Evolutionary conservation across 2,113 vertebrate species (phyloP).

Genomic region (Athene noctua): DNA sequence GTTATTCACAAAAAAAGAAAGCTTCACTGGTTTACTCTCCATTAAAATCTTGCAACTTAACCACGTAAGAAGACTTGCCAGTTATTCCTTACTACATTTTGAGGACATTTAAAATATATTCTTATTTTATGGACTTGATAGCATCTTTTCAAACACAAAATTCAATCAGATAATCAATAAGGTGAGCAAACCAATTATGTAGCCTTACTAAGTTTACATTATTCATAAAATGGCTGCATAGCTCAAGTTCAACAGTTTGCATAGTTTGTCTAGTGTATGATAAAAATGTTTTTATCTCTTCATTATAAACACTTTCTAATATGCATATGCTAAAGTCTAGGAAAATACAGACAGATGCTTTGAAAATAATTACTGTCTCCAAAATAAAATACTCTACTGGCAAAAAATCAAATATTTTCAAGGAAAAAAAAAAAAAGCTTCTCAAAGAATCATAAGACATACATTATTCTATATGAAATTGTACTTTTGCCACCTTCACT

Average conservation of each 20-base stretch:
- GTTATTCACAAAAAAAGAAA: neutral
- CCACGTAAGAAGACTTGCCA: neutral
- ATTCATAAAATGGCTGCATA: neutral
- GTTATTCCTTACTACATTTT: neutral
- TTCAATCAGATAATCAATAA: neutral
- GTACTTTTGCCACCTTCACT: neutral
- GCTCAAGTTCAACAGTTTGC: neutral
- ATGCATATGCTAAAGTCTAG: neutral
- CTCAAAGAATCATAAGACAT: neutral
- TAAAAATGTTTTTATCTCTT: neutral
- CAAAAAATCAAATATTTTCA: neutral
- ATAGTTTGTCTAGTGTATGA: neutral
- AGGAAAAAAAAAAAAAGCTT: neutral
- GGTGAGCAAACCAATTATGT: neutral
- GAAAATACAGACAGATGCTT: neutral
- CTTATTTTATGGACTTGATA: neutral
- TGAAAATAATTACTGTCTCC: neutral
- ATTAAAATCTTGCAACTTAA: neutral
- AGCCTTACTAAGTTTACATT: neutral
- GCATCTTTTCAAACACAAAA: neutral
- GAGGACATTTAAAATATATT: neutral
- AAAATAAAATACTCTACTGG: constrained; percentile 6
- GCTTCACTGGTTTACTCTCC: neutral
- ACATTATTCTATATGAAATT: neutral
- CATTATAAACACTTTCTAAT: neutral